A percentile compares a stretch with the other conserved stretches of the same genome.
Conservation (phyloP, 2,113 vertebrate species). For the Pedetes capensis region DNA sequence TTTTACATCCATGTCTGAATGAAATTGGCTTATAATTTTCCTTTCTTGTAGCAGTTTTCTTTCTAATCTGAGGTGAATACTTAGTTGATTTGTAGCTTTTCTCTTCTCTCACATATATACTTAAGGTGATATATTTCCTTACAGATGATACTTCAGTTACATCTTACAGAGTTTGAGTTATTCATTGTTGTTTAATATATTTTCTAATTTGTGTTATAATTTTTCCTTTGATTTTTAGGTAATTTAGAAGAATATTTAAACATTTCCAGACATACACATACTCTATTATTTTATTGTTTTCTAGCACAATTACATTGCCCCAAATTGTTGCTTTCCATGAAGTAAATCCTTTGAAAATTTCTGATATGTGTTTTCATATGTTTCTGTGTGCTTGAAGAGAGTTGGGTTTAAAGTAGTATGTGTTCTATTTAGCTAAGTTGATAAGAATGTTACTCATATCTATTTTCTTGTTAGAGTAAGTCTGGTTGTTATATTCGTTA, state of each 20-base stretch:
- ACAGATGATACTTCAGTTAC: not conserved
- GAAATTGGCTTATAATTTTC: conserved; percentile 1
- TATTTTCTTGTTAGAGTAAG: conserved; percentile 33
- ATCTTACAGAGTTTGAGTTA: conserved; percentile 33
- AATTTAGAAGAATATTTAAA: conserved; percentile 31
- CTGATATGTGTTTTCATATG: not conserved
- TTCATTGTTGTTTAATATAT: conserved; percentile 12
- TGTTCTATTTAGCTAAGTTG: not conserved
- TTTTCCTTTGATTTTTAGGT: conserved; percentile 12
- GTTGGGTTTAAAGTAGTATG: not conserved
- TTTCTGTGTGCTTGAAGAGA: conserved; percentile 21
- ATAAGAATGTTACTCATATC: conserved; percentile 1
- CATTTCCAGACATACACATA: not conserved
- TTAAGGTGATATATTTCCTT: conserved; percentile 21
- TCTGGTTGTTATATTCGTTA: conserved; percentile 7
- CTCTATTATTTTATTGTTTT: conserved; percentile 42
- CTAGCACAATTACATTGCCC: not conserved
- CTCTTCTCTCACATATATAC: not conserved
- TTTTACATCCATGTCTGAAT: conserved; percentile 30
- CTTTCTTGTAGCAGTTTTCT: not conserved
- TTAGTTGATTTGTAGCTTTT: conserved; percentile 43
- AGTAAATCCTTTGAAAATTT: conserved; percentile 43
- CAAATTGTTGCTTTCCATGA: not conserved
- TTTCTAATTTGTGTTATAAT: conserved; percentile 23
- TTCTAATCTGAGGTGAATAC: conserved; percentile 34